Conservation (phyloP, 1,140 invertebrate genomes). For the Littorina saxatilis region DNA sequence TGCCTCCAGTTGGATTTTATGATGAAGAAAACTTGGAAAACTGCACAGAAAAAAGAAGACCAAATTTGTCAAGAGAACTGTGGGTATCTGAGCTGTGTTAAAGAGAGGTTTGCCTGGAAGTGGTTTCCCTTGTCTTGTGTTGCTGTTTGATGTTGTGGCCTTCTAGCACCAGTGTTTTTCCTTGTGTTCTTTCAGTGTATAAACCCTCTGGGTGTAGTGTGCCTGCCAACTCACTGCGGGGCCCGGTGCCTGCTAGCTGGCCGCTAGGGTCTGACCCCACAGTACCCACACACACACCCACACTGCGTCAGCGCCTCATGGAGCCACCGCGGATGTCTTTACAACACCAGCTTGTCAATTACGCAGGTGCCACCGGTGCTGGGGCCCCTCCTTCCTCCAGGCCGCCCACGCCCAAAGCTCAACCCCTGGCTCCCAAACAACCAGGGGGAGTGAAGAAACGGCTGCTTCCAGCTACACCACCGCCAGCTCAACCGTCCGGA, state of each 20-base stretch:
- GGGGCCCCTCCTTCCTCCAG: background rate
- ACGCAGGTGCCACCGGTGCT: constrained; percentile 50
- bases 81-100: no score
- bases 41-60: no score
- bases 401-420: background rate
- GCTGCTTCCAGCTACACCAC: background rate
- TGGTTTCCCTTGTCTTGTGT: constrained; percentile 7
- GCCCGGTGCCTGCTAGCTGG: constrained; percentile 49
- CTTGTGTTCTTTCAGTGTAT: constrained; percentile 69
- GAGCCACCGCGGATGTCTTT: constrained; percentile 62
- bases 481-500: constrained; percentile 17
- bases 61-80: no score
- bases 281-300: constrained; percentile 61
- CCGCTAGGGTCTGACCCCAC: constrained; percentile 38
- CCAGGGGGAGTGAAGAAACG: constrained; percentile 16
- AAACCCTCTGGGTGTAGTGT: constrained; percentile 57
- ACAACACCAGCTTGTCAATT: constrained; percentile 58
- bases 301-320: constrained; percentile 66
- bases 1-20: no score
- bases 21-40: no score
- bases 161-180: constrained; percentile 43
- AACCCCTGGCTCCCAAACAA: constrained; percentile 35
- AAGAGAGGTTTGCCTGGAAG: no score
- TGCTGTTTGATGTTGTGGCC: constrained; percentile 36
- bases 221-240: constrained; percentile 52